Conservation (phyloP, 2,113 vertebrate genomes). For the Corythoichthys intestinalis region DNA sequence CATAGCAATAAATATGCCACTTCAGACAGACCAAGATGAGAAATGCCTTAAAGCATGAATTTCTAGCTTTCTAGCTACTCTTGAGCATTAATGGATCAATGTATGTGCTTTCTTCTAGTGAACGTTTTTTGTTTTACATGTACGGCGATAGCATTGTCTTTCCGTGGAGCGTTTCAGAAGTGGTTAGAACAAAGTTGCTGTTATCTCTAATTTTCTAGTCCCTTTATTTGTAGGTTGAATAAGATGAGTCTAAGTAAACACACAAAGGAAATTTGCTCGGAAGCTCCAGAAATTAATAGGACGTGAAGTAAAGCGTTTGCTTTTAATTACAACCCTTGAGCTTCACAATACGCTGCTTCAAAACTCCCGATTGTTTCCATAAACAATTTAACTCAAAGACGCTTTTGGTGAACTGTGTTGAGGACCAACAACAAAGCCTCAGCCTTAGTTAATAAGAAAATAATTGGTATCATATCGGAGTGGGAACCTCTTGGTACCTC, state of each 20-base stretch:
- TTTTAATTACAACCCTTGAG: slow-evolving; percentile 50
- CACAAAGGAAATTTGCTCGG: slow-evolving; percentile 43
- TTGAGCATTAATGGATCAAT: slow-evolving; percentile 24
- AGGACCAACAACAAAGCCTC: not conserved
- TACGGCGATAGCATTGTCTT: slow-evolving; percentile 35
- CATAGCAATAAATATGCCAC: slow-evolving; percentile 43
- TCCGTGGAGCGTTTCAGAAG: slow-evolving; percentile 17
- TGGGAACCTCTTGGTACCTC: no score
- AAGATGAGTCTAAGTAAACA: slow-evolving; percentile 37
- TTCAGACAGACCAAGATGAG: slow-evolving; percentile 18
- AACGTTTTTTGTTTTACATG: slow-evolving; percentile 14
- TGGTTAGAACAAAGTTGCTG: slow-evolving; percentile 26
- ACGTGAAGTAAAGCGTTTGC: slow-evolving; percentile 39
- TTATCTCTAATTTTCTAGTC: slow-evolving; percentile 43
- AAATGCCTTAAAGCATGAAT: slow-evolving; percentile 27
- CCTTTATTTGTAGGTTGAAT: slow-evolving; percentile 46
- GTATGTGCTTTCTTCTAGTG: slow-evolving; percentile 15
- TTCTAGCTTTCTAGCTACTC: slow-evolving; percentile 28
- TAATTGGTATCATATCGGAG: slow-evolving; percentile 26
- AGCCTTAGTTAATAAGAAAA: slow-evolving; percentile 5
- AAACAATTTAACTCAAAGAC: not conserved
- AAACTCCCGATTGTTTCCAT: slow-evolving; percentile 13
- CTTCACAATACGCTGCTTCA: slow-evolving; percentile 37
- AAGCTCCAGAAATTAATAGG: slow-evolving; percentile 50
- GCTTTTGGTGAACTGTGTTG: not conserved